Evolutionary conservation across 1,140 invertebrate genomes (phyloP), one percentile per base, ranked within the genome.

Genomic region (Maconellicoccus hirsutus): DNA sequence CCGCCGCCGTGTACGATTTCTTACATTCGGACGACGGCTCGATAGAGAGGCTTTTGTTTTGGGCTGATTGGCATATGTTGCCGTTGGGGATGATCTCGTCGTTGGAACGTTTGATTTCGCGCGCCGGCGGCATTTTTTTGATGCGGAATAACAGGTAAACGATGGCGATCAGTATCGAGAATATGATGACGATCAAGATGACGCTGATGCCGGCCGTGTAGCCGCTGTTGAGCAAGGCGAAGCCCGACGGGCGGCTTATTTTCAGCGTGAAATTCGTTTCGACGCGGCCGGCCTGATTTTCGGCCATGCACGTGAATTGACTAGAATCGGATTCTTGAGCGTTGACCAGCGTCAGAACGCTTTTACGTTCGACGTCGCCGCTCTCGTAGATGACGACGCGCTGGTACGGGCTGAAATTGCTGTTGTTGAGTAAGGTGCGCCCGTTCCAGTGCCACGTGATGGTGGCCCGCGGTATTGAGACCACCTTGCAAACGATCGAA

Each of bases 391-490:
- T 89, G 75, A 87, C 82, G 61, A 93, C 86, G 76, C 86, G 86
- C 77, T 93, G 91, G 75, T 89, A 87, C n/a, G 86, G 84, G 75
- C 87, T 90, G 75, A 92, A 89, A 42, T 84, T 84, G 14, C 88
- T 88, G 74, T 91, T 88, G 78, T 96, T 94, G 42, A 85, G 80
- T 72, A 95, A 83, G 21, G 88, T 81, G 21, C 89, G 83, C 0
- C 91, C 91, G 75, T 92, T 91, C 86, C 89, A 93, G 75, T 90
- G 89, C 93, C 93, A 95, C 73, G 87, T 89, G 70, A 95, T 86
- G 59, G 82, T 85, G 0, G 93, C 89, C n/a, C 87, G 82, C 0
- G 93, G 92, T 70, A 92, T 83, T 0, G 90, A 90, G 69, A 87
- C 86, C 0, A 92, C 89, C 16, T 86, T 81, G 76, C 93, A 96